These are phyloP conservation scores for Cheilosia vulpina DNA, from an alignment of 2,888 invertebrate species.

Conservation along the genomic window DNA sequence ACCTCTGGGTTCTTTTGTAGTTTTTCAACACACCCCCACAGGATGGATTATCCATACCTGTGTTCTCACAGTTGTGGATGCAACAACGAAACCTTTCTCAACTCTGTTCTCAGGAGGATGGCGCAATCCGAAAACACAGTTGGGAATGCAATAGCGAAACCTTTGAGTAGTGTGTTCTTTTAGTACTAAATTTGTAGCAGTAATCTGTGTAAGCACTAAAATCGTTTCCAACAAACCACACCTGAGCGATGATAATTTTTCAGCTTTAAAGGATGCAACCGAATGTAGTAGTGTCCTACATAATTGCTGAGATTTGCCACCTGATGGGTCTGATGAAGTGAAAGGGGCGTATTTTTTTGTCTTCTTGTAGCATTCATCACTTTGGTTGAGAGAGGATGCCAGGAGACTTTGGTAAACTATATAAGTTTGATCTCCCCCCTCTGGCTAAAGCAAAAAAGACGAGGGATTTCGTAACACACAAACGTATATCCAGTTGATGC, in stretches of 20 bases:
- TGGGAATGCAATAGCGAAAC: slow-evolving; percentile 1
- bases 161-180: slow-evolving; percentile 27
- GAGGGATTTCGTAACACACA: neutral
- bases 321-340: slow-evolving; percentile 17
- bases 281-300: slow-evolving; percentile 4
- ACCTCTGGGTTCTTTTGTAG: slow-evolving; percentile 27
- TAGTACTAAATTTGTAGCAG: slow-evolving; percentile 43
- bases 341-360: neutral
- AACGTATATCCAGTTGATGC: slow-evolving; percentile 14
- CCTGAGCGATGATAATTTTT: slow-evolving; percentile 45
- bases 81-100: too few relatives aligned
- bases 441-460: slow-evolving; percentile 15
- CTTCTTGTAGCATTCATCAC: slow-evolving; percentile 6
- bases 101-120: too few relatives aligned
- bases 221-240: slow-evolving; percentile 60
- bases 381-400: slow-evolving; percentile 5
- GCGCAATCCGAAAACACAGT: neutral
- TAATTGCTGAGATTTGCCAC: slow-evolving; percentile 25
- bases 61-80: too few relatives aligned
- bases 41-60: neutral
- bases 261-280: slow-evolving; percentile 29
- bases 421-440: slow-evolving; percentile 16
- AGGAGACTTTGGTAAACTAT: slow-evolving; percentile 14
- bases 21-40: slow-evolving; percentile 17
- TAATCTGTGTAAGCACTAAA: slow-evolving; percentile 64